Evolutionary conservation across 2,888 invertebrate species (phyloP).

Genomic region (Acleris holmiana): DNA sequence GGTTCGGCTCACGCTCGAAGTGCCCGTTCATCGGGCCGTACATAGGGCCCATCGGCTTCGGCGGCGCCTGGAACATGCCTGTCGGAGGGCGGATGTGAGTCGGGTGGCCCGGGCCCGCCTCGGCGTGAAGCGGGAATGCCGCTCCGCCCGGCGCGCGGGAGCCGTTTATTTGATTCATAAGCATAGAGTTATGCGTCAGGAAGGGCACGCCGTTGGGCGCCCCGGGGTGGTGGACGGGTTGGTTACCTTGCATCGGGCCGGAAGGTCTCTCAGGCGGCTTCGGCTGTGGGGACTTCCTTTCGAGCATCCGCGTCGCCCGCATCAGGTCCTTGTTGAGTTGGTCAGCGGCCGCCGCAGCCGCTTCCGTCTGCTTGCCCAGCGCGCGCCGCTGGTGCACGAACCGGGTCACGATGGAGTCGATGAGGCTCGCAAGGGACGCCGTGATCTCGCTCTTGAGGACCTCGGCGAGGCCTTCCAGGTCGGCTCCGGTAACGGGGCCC

Average conservation of each 20-base stretch:
- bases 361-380: slow-evolving; percentile 90
- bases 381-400: slow-evolving; percentile 92
- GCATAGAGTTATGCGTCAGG: slow-evolving; percentile 74
- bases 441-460: slow-evolving; percentile 95
- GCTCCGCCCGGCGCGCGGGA: slow-evolving; percentile 86
- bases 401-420: slow-evolving; percentile 94
- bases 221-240: slow-evolving; percentile 79
- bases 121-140: slow-evolving; percentile 88
- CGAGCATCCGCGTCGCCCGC: slow-evolving; percentile 91
- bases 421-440: slow-evolving; percentile 91
- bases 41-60: slow-evolving; percentile 88
- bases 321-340: slow-evolving; percentile 93
- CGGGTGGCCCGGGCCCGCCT: slow-evolving; percentile 80
- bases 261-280: slow-evolving; percentile 88
- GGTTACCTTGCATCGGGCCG: slow-evolving; percentile 83
- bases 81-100: slow-evolving; percentile 85
- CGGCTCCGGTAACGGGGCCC: slow-evolving; percentile 89
- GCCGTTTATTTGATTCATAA: slow-evolving; percentile 83
- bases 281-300: slow-evolving; percentile 91
- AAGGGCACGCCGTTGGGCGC: slow-evolving; percentile 77
- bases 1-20: slow-evolving; percentile 88
- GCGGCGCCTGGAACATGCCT: slow-evolving; percentile 93
- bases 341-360: slow-evolving; percentile 91
- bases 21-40: slow-evolving; percentile 86
- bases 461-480: slow-evolving; percentile 95